Evolutionary conservation across 1,140 invertebrate species (phyloP).

Genomic region (Temnothorax longispinosus): DNA sequence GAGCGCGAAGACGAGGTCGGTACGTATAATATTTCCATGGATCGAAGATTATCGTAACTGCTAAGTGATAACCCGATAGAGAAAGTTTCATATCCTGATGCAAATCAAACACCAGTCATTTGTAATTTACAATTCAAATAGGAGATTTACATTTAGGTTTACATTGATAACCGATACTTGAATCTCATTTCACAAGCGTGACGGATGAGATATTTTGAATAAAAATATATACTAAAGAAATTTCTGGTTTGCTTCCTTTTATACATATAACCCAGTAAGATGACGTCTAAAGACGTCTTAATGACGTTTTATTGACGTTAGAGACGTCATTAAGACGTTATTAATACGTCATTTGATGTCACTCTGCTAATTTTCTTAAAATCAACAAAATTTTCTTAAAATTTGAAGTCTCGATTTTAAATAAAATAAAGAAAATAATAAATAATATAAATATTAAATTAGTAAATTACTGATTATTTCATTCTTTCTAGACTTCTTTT

Average conservation of each 20-base stretch:
- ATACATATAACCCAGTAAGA: too few species aligned
- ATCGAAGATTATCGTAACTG: not conserved
- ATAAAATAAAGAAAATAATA: not conserved
- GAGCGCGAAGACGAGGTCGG: slow-evolving; percentile 2
- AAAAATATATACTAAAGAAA: not conserved
- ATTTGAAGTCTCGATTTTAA: not conserved
- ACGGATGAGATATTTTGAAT: not conserved
- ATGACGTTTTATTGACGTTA: too few species aligned
- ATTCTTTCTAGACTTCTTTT: too few species aligned
- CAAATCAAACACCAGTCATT: not conserved
- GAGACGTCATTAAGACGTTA: too few species aligned
- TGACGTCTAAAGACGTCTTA: too few species aligned
- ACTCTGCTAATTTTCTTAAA: not conserved
- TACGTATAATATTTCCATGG: slow-evolving; percentile 30
- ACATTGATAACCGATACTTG: not conserved
- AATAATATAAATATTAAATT: too few species aligned
- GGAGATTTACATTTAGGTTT: not conserved
- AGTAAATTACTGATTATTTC: too few species aligned
- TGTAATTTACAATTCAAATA: slow-evolving; percentile 1
- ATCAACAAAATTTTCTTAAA: not conserved
- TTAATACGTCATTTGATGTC: too few species aligned
- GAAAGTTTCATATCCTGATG: not conserved
- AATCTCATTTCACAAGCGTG: not conserved
- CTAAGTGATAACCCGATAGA: not conserved
- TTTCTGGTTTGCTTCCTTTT: not conserved